Evolutionary conservation across 2,888 invertebrate genomes (phyloP).

Genomic region (Xestia xanthographa): DNA sequence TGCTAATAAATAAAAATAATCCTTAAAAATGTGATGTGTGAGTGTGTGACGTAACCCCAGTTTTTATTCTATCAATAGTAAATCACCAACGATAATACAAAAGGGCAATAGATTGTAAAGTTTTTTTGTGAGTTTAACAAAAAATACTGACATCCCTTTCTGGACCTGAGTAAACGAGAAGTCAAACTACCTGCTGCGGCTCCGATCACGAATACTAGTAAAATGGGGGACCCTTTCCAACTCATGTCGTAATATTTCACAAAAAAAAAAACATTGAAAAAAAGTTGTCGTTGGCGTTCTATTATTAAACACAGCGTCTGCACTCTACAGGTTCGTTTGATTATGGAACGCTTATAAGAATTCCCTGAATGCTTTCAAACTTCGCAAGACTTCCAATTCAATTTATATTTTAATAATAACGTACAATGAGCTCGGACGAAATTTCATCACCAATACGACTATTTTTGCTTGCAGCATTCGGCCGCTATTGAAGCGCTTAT

Average conservation of each 20-base stretch:
- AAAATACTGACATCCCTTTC: slow-evolving; percentile 51
- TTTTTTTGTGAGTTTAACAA: slow-evolving; percentile 42
- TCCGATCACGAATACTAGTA: slow-evolving; percentile 53
- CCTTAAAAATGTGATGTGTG: slow-evolving; percentile 17
- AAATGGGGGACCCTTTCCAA: slow-evolving; percentile 43
- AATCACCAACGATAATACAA: slow-evolving; percentile 53
- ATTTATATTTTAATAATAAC: slow-evolving; percentile 6
- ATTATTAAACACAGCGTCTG: slow-evolving; percentile 37
- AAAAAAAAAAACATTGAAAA: slow-evolving; percentile 55
- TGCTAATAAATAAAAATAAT: slow-evolving; percentile 8
- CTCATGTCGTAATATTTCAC: slow-evolving; percentile 43
- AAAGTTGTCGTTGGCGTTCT: slow-evolving; percentile 55
- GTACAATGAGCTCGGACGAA: too few relatives aligned
- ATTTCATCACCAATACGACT: too few relatives aligned
- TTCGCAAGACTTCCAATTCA: slow-evolving; percentile 21
- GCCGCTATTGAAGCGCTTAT: too few relatives aligned
- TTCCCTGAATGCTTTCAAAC: slow-evolving; percentile 18
- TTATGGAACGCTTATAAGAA: slow-evolving; percentile 34
- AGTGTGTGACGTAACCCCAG: slow-evolving; percentile 31
- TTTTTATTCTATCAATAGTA: slow-evolving; percentile 46
- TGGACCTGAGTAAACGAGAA: slow-evolving; percentile 57
- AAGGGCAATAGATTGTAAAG: slow-evolving; percentile 54
- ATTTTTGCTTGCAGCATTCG: too few relatives aligned
- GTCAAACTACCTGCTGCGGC: slow-evolving; percentile 65
- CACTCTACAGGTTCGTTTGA: slow-evolving; percentile 43